Base-by-base conservation (phyloP, 2,888 invertebrate species). In the Osedax frankpressi region DNA sequence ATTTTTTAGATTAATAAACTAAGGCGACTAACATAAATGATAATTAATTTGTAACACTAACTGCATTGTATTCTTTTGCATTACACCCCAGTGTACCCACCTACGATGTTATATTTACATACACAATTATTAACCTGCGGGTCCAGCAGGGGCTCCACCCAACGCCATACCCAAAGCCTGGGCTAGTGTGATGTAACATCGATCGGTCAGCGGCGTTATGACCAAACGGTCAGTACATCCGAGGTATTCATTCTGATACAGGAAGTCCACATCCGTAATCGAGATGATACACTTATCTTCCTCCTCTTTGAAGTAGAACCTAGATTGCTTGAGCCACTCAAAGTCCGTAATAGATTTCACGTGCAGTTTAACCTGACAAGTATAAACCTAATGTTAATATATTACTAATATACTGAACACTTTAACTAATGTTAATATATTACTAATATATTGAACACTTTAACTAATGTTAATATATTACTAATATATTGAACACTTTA, bases 261-360 rank as follows among this genome's bases (percentile, higher is more conserved):
- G 89, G 80, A 96, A 96, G 3, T 91, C 91, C 0, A 95, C 95
- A 81, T 96, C 95, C 0, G 96, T 96, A 19, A 96, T 93, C 0
- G 91, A 90, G 77, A 96, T 92, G 85, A 90, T 89, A 0, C 94
- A 95, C 83, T 92, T 91, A 81, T 96, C 96, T 27, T 90, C 87
- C 81, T 96, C 95, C 83, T 95, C 94, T 84, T 93, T 93, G 85
- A 94, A 96, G 85, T 96, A 96, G 85, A 96, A 96, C 65, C 96
- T 88, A 80, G 94, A 93, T 82, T 96, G 96, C 80, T 95, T 95
- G 76, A 94, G 85, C 96, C 96, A 96, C 82, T 96, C 96, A 83
- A 96, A 96, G 85, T 96, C 96, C 78, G 90, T 91, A 0, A 91
- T 89, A 0, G 94, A 92, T 75, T 91, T 89, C 19, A 95, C 90